A percentile compares a stretch with the other conserved stretches of the same genome.
Evolutionary conservation across 2,113 vertebrate genomes (phyloP).

Genomic region (Motacilla alba): DNA sequence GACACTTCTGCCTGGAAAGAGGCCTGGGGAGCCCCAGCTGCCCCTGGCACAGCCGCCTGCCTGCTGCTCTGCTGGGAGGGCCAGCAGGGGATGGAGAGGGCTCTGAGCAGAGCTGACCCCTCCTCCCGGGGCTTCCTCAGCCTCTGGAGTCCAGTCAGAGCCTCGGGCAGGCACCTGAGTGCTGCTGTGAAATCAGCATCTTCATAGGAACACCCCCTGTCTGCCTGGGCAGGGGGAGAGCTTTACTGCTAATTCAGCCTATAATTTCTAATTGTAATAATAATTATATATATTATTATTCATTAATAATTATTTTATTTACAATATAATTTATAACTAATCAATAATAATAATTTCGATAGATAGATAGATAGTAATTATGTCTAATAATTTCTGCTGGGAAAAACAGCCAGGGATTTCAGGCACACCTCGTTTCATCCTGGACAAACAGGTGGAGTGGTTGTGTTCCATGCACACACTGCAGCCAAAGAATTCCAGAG

Average conservation of each 20-base stretch:
- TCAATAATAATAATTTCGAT: too few relatives aligned
- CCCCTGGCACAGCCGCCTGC: neutral
- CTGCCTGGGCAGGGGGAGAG: neutral
- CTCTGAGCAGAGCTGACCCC: rapidly evolving
- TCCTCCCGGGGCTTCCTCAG: neutral
- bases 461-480: too few relatives aligned
- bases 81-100: neutral
- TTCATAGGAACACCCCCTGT: rapidly evolving
- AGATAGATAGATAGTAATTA: too few relatives aligned
- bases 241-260: neutral
- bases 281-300: too few relatives aligned
- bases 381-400: neutral
- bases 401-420: neutral
- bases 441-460: too few relatives aligned
- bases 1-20: neutral
- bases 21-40: neutral
- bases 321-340: too few relatives aligned
- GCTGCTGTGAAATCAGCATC: neutral
- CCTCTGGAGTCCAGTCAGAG: rapidly evolving
- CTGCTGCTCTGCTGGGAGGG: neutral
- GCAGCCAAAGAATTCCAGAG: neutral
- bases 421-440: too few relatives aligned
- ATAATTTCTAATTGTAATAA: too few relatives aligned
- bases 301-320: too few relatives aligned
- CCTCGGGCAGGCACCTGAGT: neutral